phyloP scores from a whole-genome alignment of 2,888 invertebrate species.

The Elegia similella region DNA sequence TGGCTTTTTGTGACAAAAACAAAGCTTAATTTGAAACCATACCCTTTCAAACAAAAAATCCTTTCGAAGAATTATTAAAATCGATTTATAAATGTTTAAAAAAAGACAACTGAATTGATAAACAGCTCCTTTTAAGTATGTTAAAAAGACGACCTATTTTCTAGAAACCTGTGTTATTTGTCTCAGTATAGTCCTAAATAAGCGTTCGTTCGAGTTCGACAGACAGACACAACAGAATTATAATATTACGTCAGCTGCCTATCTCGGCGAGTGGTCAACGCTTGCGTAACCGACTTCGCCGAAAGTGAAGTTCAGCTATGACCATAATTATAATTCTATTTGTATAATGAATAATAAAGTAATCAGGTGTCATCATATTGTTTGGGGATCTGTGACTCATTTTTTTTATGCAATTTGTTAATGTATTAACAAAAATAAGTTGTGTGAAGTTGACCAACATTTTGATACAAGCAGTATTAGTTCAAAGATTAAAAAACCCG shows the following conservation, averaged over 20 bases:
- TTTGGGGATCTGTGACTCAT: slow-evolving; percentile 1
- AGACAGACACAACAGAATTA: slow-evolving; percentile 6
- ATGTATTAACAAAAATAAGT: not conserved
- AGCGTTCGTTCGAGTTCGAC: slow-evolving; percentile 2
- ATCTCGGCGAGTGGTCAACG: slow-evolving; percentile 9
- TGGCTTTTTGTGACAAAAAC: no score
- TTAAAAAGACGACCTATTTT: not conserved
- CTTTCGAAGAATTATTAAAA: no score
- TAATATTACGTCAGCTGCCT: slow-evolving; percentile 17
- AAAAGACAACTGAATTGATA: no score
- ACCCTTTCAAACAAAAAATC: no score
- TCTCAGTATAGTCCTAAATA: not conserved
- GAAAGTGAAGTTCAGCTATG: slow-evolving; percentile 15
- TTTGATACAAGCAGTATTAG: no score
- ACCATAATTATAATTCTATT: slow-evolving; percentile 12
- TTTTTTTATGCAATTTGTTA: not conserved
- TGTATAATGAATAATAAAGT: slow-evolving; percentile 12
- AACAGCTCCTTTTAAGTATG: not conserved
- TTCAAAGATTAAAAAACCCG: no score
- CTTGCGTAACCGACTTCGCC: slow-evolving; percentile 11
- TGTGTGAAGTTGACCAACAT: no score
- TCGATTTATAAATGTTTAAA: no score
- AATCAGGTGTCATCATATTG: slow-evolving; percentile 13
- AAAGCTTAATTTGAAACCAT: no score
- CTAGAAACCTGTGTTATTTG: not conserved